Conservation (phyloP, 2,888 invertebrate species). For the Nomada fucata region DNA sequence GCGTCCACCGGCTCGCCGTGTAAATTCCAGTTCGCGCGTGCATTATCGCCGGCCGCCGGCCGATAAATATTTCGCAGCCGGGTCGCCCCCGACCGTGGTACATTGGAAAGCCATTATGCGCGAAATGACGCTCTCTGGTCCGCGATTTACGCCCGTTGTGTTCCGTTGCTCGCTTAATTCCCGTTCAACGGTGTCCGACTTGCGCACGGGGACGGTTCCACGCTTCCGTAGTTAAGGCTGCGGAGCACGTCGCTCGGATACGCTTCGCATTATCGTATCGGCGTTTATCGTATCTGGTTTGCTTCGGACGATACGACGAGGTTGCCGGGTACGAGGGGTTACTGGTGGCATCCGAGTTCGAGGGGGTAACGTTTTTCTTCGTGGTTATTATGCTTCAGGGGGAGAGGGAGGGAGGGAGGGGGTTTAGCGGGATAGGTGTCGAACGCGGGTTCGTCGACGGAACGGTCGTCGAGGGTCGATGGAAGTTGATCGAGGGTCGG, state of each 20-base stretch:
- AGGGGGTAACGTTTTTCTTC: not conserved
- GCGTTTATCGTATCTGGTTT: too few relatives aligned
- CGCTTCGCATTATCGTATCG: conserved; percentile 4
- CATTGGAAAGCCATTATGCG: conserved; percentile 79
- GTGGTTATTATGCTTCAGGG: too few relatives aligned
- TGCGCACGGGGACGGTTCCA: conserved; percentile 28
- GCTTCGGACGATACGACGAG: too few relatives aligned
- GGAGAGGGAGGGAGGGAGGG: too few relatives aligned
- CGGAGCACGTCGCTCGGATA: not conserved
- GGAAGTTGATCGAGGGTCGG: too few relatives aligned
- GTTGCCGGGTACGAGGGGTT: too few relatives aligned
- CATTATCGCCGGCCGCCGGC: conserved; percentile 67
- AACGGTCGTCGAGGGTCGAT: too few relatives aligned
- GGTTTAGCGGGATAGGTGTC: too few relatives aligned
- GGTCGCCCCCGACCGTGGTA: conserved; percentile 65
- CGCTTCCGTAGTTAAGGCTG: conserved; percentile 32
- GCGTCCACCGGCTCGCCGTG: conserved; percentile 38
- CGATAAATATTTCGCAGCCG: conserved; percentile 73
- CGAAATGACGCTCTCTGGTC: conserved; percentile 28
- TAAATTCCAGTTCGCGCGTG: conserved; percentile 74
- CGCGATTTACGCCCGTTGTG: conserved; percentile 52
- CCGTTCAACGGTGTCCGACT: conserved; percentile 37
- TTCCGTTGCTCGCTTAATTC: conserved; percentile 50
- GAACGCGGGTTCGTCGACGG: too few relatives aligned
- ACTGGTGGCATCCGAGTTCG: not conserved